Evolutionary conservation across 2,113 vertebrate species (phyloP).

Genomic region (Labrus mixtus): DNA sequence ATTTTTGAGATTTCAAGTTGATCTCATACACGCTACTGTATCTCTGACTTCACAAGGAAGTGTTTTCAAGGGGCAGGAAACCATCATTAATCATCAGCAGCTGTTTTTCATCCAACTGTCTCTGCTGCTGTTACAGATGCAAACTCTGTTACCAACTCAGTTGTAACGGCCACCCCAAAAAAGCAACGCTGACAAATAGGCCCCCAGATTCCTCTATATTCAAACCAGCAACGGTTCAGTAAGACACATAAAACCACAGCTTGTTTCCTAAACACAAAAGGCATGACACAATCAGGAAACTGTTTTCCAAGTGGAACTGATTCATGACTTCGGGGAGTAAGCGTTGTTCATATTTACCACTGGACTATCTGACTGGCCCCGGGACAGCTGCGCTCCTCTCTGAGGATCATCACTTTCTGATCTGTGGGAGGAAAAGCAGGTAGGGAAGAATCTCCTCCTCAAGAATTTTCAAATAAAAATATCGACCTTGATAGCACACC

Average conservation of each 20-base stretch:
- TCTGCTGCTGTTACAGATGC: too few relatives aligned
- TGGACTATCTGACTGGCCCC: constrained; percentile 91
- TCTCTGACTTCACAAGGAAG: too few relatives aligned
- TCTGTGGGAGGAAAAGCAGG: constrained; percentile 76
- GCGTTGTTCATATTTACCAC: constrained; percentile 83
- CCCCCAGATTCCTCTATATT: background rate
- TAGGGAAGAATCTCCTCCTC: background rate
- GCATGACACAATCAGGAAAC: background rate
- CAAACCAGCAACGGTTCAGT: background rate
- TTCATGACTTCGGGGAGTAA: background rate
- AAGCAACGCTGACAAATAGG: too few relatives aligned
- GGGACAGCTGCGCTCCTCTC: constrained; percentile 90
- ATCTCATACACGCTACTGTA: too few relatives aligned
- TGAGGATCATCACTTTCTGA: constrained; percentile 92
- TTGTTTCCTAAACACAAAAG: background rate
- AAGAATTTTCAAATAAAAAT: background rate
- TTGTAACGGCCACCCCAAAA: too few relatives aligned
- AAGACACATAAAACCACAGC: too few relatives aligned
- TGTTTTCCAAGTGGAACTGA: too few relatives aligned
- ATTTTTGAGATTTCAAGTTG: too few relatives aligned
- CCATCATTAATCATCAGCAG: too few relatives aligned
- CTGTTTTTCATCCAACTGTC: too few relatives aligned
- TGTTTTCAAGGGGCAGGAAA: too few relatives aligned
- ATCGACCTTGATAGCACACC: background rate
- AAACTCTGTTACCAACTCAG: too few relatives aligned